Percentiles rank a stretch among this genome's conserved stretches.
phyloP scores from a whole-genome alignment of 2,797 vertebrate genomes.

The Erethizon dorsatum region DNA sequence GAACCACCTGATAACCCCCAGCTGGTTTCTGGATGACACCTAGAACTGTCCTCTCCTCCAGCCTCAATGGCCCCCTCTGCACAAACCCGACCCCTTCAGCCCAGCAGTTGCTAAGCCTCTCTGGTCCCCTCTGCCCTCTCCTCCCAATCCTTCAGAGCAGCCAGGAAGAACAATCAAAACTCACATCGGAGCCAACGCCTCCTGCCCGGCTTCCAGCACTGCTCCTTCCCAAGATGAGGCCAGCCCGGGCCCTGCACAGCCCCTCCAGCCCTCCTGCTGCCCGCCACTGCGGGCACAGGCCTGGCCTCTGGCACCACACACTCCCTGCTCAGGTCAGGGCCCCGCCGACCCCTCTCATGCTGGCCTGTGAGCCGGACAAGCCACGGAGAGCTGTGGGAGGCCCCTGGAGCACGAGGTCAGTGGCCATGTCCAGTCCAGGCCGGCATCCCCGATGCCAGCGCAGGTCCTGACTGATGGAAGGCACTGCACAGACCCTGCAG shows the following conservation, averaged over 20 bases:
- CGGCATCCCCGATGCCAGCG: neutral
- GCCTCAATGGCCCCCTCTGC: neutral
- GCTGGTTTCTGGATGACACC: neutral
- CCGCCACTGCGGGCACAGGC: neutral
- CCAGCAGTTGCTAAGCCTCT: neutral
- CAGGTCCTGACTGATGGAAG: neutral
- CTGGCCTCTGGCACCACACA: neutral
- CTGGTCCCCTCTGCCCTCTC: neutral
- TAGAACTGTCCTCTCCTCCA: no score
- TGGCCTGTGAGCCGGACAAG: neutral
- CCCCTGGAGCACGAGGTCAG: neutral
- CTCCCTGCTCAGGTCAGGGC: neutral
- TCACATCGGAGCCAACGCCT: neutral
- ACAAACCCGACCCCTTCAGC: neutral
- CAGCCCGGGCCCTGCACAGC: neutral
- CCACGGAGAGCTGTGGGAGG: neutral
- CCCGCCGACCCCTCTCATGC: neutral
- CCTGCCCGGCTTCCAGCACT: neutral
- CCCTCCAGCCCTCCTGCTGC: neutral
- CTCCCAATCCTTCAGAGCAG: neutral
- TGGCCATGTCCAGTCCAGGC: neutral
- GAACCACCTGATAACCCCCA: slow-evolving; percentile 60
- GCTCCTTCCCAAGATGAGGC: neutral
- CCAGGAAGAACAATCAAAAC: neutral
- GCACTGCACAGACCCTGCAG: accelerated